Base-by-base conservation (phyloP, 2,797 vertebrate species). In the Propithecus perrieri region DNA sequence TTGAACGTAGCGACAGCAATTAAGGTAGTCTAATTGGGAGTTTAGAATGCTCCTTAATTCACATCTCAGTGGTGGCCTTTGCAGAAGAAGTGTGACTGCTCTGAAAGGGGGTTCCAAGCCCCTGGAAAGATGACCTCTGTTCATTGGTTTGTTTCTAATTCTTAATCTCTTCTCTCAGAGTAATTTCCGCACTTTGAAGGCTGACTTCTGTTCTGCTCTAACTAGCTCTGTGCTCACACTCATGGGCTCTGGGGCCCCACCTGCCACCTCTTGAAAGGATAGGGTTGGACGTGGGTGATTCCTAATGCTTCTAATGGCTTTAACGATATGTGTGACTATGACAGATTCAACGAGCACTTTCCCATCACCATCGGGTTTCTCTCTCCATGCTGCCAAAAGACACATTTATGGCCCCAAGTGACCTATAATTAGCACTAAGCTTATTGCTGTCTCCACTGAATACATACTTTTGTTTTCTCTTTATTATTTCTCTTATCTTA, bases 211-310 rank as follows among this genome's bases (percentile, higher is more conserved):
- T 41, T 85, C 67, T 84, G 83, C 13, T 50, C 65, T 75, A 30
- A 84, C 74, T 69, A 48, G 74, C 59, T 92, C 91, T 96, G 67
- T 20, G 85, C 43, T 79, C 17, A 0, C 1, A 4, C 35, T 69
- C 30, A 20, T 2, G 43, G 80, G 48, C 80, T 61, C 48, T 41
- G 65, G 48, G 55, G 53, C 26, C 74, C 86, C 83, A 61, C 65
- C 89, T 86, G 86, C 53, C 79, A 78, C 63, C n/a, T 94, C 53
- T 33, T 94, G 93, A 97, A 96, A 92, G 91, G 83, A 90, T 65
- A 93, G 84, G 85, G 43, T 61, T 90, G 80, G 89, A 93, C 8
- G 0, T 14, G 63, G 75, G 28, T 94, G 86, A 75, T 80, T 93
- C 83, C 46, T 91, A 81, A 92, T 71, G 89, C 55, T 89, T 61